Conservation (phyloP, 2,797 vertebrate species). For the Gymnoscopelus braueri region DNA sequence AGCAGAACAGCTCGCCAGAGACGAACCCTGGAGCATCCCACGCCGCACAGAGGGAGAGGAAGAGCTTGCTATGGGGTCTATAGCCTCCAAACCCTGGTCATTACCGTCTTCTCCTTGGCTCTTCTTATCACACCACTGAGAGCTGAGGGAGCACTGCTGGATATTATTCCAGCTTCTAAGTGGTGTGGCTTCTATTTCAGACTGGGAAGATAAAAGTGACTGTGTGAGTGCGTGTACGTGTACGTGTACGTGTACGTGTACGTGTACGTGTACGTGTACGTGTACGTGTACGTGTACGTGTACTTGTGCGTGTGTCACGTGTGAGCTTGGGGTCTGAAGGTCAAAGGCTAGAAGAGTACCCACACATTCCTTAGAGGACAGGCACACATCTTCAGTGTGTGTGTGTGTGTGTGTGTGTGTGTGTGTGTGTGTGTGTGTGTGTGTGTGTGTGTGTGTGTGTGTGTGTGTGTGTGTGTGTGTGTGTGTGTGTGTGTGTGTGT, state of each 20-base stretch:
- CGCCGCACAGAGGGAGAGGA: slow-evolving; percentile 28
- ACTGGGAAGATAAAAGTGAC: slow-evolving; percentile 65
- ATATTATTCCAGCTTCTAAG: slow-evolving; percentile 60
- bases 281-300: slow-evolving; percentile 30
- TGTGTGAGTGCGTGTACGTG: slow-evolving; percentile 10
- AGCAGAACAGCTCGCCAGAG: slow-evolving; percentile 38
- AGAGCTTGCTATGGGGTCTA: slow-evolving; percentile 35
- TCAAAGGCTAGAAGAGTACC: slow-evolving; percentile 76
- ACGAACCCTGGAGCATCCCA: slow-evolving; percentile 45
- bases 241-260: slow-evolving; percentile 32
- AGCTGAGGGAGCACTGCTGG: slow-evolving; percentile 45
- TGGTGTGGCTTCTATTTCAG: slow-evolving; percentile 62
- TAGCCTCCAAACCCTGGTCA: slow-evolving; percentile 34
- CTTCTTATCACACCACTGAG: slow-evolving; percentile 54
- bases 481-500: slow-evolving; percentile 47
- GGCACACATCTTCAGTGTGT: slow-evolving; percentile 66
- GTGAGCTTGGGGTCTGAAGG: slow-evolving; percentile 72
- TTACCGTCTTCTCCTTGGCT: slow-evolving; percentile 44
- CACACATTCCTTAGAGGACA: slow-evolving; percentile 79
- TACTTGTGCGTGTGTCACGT: slow-evolving; percentile 61
- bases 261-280: slow-evolving; percentile 22
- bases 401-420: slow-evolving; percentile 49
- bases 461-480: slow-evolving; percentile 47
- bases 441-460: slow-evolving; percentile 41
- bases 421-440: slow-evolving; percentile 22